Evolutionary conservation across 2,113 vertebrate species (phyloP).

Genomic region (Oenanthe melanoleuca): DNA sequence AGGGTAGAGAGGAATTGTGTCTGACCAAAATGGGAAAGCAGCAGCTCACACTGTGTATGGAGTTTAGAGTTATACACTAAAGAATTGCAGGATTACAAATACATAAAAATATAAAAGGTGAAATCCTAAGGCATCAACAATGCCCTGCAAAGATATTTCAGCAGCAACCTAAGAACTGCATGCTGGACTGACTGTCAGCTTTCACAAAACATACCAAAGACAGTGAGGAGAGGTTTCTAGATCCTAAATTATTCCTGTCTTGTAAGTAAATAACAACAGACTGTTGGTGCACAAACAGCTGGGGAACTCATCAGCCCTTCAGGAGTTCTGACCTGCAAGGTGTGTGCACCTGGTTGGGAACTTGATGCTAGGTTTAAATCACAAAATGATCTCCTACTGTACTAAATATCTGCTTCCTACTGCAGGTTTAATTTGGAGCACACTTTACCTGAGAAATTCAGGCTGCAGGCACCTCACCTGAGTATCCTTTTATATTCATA

Average conservation of each 20-base stretch:
- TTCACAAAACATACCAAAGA: not conserved
- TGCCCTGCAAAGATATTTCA: not conserved
- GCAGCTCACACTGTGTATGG: not conserved
- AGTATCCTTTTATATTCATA: not conserved
- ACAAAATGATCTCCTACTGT: not conserved
- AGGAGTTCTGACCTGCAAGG: not conserved
- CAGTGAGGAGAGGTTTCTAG: not conserved
- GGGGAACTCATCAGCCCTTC: not conserved
- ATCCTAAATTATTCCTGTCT: not conserved
- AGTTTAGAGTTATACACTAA: not conserved
- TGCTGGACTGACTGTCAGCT: not conserved
- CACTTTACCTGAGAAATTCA: not conserved
- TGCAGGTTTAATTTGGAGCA: not conserved
- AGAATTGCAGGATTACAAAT: not conserved
- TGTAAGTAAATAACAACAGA: not conserved
- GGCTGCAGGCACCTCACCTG: not conserved
- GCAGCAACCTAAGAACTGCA: not conserved
- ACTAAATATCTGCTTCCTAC: not conserved
- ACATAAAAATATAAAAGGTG: rapidly evolving
- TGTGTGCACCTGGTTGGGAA: not conserved
- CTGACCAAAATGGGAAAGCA: not conserved
- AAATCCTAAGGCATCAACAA: not conserved
- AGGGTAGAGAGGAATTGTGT: not conserved
- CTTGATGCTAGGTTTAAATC: not conserved
- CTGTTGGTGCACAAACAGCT: not conserved